phyloP scores from a whole-genome alignment of 2,888 invertebrate genomes.

The Andrena haemorrhoa region DNA sequence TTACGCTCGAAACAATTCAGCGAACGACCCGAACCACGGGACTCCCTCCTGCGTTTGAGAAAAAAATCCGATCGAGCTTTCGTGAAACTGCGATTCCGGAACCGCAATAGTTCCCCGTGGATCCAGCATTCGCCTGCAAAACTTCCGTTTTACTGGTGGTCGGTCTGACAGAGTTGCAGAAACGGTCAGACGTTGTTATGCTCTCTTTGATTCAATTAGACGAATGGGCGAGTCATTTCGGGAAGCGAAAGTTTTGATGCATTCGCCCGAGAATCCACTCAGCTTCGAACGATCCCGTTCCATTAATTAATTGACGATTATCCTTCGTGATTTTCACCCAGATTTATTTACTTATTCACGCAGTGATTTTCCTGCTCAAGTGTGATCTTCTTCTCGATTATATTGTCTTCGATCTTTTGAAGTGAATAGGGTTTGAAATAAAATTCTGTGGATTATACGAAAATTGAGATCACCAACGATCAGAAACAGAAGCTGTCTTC shows the following conservation, averaged over 20 bases:
- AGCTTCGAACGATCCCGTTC: neutral
- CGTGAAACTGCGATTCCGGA: slow-evolving; percentile 12
- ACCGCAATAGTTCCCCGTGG: slow-evolving; percentile 7
- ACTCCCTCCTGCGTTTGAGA: neutral
- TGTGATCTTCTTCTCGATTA: no score
- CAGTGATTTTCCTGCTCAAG: no score
- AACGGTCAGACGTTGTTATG: slow-evolving; percentile 21
- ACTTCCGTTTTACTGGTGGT: slow-evolving; percentile 20
- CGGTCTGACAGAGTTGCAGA: slow-evolving; percentile 6
- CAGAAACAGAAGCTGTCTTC: no score
- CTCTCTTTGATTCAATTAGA: slow-evolving; percentile 27
- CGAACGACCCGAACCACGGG: neutral
- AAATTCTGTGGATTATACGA: no score
- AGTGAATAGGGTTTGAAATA: no score
- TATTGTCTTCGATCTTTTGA: no score
- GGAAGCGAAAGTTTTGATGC: slow-evolving; percentile 22
- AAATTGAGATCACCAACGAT: no score
- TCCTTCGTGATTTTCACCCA: neutral
- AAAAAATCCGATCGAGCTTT: slow-evolving; percentile 26
- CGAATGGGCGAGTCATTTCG: slow-evolving; percentile 23
- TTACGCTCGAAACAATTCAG: neutral
- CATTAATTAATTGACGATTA: slow-evolving; percentile 4
- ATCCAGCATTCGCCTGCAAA: neutral
- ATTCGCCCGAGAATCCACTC: neutral
- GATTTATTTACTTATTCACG: no score